Conservation (phyloP, 2,888 invertebrate species). For the Cerceris ruficornis region DNA sequence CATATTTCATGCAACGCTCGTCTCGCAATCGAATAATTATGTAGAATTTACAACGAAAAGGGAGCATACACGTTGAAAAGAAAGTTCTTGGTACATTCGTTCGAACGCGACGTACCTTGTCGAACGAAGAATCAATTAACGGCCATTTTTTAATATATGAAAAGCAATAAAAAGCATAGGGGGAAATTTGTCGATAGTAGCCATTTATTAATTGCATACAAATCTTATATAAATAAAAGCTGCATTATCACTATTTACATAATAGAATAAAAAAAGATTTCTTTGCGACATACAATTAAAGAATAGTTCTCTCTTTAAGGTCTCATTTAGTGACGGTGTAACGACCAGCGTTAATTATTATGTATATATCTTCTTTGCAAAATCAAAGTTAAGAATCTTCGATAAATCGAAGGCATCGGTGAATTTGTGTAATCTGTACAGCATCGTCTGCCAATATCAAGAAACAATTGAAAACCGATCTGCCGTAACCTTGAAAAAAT, state of each 20-base stretch:
- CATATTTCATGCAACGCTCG: too few species aligned
- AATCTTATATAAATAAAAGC: constrained; percentile 64
- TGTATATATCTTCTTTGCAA: constrained; percentile 10
- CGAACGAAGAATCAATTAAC: not conserved
- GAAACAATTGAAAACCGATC: constrained; percentile 2
- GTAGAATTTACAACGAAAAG: too few species aligned
- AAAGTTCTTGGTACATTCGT: too few species aligned
- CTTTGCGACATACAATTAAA: constrained; percentile 9
- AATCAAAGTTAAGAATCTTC: constrained; percentile 8
- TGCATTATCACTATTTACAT: constrained; percentile 54
- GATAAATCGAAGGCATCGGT: constrained; percentile 1
- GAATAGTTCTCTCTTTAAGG: constrained; percentile 1
- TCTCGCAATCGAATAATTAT: too few species aligned
- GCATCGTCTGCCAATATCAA: not conserved
- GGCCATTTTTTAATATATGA: not conserved
- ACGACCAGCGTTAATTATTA: constrained; percentile 43
- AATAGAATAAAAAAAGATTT: constrained; percentile 47
- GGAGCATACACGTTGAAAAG: too few species aligned
- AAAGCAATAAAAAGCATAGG: not conserved
- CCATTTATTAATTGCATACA: constrained; percentile 55
- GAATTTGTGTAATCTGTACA: not conserved
- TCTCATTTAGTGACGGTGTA: constrained; percentile 9
- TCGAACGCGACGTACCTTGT: too few species aligned
- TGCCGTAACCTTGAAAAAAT: constrained; percentile 15
- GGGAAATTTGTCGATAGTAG: constrained; percentile 16